Percentiles rank a stretch among this genome's conserved stretches.
Evolutionary conservation across 2,888 invertebrate species (phyloP).

Genomic region (Ennomos quercinarius): DNA sequence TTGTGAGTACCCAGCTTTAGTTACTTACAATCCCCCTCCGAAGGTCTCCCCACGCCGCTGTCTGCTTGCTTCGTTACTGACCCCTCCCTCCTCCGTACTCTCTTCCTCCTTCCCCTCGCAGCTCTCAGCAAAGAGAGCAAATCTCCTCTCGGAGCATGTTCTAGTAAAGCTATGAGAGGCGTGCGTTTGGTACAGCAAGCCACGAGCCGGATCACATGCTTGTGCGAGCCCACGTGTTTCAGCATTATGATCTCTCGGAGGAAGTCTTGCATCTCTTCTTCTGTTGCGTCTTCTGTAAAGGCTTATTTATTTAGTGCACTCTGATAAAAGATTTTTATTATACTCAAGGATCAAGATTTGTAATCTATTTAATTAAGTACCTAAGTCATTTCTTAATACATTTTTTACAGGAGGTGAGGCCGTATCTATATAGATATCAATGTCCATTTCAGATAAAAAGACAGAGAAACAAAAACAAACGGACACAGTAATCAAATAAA

Average conservation of each 20-base stretch:
- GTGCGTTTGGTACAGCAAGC: constrained; percentile 90
- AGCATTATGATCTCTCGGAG: constrained; percentile 91
- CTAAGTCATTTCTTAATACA: too few species aligned
- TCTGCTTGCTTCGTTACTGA: constrained; percentile 78
- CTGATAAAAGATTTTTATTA: too few species aligned
- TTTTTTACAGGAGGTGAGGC: too few species aligned
- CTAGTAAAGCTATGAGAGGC: constrained; percentile 91
- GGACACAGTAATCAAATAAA: too few species aligned
- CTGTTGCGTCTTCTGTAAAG: constrained; percentile 79
- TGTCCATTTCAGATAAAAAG: too few species aligned
- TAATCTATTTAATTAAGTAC: too few species aligned
- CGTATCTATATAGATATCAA: too few species aligned
- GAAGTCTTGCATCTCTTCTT: constrained; percentile 89
- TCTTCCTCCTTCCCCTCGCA: constrained; percentile 69
- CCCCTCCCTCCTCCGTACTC: constrained; percentile 40
- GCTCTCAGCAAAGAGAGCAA: constrained; percentile 87
- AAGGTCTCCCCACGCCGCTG: constrained; percentile 67
- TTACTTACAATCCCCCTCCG: constrained; percentile 86
- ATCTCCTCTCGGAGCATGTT: constrained; percentile 92
- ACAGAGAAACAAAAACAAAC: too few species aligned
- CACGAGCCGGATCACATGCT: constrained; percentile 90
- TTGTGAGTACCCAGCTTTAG: too few species aligned
- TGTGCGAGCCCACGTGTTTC: constrained; percentile 91
- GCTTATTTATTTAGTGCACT: not conserved
- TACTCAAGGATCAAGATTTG: too few species aligned